A percentile compares a stretch with the other conserved stretches of the same genome.
Evolutionary conservation across 2,797 vertebrate genomes (phyloP).

Genomic region (Prionace glauca): DNA sequence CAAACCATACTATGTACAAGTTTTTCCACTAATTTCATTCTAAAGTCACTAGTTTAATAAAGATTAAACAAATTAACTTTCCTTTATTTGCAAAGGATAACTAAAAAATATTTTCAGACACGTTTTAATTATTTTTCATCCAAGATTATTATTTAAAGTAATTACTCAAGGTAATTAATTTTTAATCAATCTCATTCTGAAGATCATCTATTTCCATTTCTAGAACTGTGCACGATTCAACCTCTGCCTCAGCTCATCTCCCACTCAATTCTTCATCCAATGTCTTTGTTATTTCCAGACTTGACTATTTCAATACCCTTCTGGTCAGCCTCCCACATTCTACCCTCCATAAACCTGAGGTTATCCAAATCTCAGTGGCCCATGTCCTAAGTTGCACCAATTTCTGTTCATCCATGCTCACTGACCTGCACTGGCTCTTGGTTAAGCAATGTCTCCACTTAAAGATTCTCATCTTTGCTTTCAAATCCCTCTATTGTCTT

Average conservation of each 20-base stretch:
- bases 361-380: neutral
- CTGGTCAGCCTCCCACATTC: neutral
- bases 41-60: neutral
- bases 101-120: neutral
- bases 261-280: neutral
- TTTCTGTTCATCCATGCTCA: neutral
- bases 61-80: conserved; percentile 4
- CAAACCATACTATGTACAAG: neutral
- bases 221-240: neutral
- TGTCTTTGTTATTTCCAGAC: neutral
- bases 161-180: neutral
- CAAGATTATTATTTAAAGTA: neutral
- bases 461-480: neutral
- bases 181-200: neutral
- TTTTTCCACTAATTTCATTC: neutral
- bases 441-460: neutral
- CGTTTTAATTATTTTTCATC: neutral
- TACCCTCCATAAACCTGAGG: neutral
- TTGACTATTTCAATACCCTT: neutral
- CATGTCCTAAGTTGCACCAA: neutral
- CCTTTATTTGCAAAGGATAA: neutral
- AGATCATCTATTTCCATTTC: neutral
- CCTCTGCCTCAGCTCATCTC: neutral
- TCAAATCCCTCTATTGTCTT: neutral
- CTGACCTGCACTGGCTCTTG: neutral